phyloP scores from a whole-genome alignment of 1,140 invertebrate genomes.

The Sinonovacula constricta region DNA sequence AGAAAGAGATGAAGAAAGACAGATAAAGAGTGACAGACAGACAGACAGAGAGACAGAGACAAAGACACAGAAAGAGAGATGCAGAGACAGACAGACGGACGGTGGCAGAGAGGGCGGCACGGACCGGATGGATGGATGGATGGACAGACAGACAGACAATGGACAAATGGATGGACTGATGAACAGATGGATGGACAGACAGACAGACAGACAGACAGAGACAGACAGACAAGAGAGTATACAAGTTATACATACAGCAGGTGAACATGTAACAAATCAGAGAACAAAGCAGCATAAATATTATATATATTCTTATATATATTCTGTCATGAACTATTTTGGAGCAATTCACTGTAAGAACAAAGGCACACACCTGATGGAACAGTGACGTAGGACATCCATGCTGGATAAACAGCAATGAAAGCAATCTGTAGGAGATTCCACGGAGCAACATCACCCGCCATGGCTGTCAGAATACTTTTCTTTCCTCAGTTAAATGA shows the following conservation, averaged over 20 bases:
- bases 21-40: neutral
- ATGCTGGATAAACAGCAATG: conserved; percentile 44
- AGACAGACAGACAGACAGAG: neutral
- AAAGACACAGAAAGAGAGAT: neutral
- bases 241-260: no score
- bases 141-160: conserved; percentile 3
- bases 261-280: neutral
- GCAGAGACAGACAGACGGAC: neutral
- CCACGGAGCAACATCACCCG: conserved; percentile 31
- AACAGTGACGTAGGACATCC: conserved; percentile 39
- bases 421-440: conserved; percentile 50
- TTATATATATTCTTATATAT: neutral
- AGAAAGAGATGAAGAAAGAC: no score
- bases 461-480: no score
- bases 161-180: no score
- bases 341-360: no score
- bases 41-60: no score
- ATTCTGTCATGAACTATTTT: no score
- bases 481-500: no score
- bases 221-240: neutral
- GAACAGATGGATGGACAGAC: no score
- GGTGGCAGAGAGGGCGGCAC: no score
- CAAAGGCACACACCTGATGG: conserved; percentile 42
- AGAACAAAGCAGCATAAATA: neutral
- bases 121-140: no score